Evolutionary conservation across 2,888 invertebrate species (phyloP), one percentile per base, ranked within the genome.

Genomic region (Ecliptopera silaceata): DNA sequence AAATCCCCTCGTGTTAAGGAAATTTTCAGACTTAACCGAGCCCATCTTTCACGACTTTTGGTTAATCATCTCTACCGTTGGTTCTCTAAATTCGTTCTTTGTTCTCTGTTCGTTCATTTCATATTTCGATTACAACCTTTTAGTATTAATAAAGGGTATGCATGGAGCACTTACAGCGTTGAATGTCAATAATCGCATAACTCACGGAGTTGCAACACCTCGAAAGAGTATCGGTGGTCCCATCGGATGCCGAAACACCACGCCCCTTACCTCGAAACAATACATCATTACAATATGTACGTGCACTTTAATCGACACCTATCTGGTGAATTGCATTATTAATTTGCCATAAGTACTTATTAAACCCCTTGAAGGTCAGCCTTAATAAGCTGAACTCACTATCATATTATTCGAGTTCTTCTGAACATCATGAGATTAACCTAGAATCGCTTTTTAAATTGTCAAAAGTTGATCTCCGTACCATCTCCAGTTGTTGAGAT

Each of bases 181-280:
- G 72, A 78, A 80, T 71, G 75, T 74, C 77, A 77, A 75, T 78
- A 80, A 80, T 74, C 74, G 76, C 74, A 83, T 80, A 80, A 82
- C 81, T 86, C 77, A 82, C 63, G 42, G 22, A 22, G 74, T 86
- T 86, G 82, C 83, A 71, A 77, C 83, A 84, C 73, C 75, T 79
- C 71, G 71, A 80, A 83, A 74, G 72, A 73, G 77, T 80, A 81
- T 81, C 81, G 75, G 79, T 77, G 77, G 79, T 76, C 74, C 70
- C 80, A 82, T 86, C 83, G 72, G 73, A 71, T 72, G 65, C 76
- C 44, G 43, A 50, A 38, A 20, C 72, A 78, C 70, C 66, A 75
- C 87, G 79, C 88, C 88, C 81, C 90, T 87, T 88, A 91, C 90
- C 90, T 88, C 26, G 87, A 87, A 90, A 90, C 91, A 91, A 91